These are phyloP conservation scores for Drosophila stalkeri DNA, from an alignment of 2,888 invertebrate species.

Conservation along the genomic window DNA sequence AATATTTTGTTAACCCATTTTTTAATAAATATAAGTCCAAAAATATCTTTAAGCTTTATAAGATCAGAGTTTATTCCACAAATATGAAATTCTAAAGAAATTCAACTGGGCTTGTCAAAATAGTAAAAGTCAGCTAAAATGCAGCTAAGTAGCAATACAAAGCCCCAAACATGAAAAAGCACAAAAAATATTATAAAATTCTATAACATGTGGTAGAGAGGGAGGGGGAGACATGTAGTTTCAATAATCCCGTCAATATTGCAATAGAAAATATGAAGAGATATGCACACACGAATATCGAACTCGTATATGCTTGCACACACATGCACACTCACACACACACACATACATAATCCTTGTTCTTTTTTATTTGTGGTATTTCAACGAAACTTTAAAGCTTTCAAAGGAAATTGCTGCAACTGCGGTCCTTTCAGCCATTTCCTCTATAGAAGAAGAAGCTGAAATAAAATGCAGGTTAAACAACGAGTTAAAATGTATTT, in stretches of 20 bases:
- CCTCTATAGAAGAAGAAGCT: slow-evolving; percentile 5
- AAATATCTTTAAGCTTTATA: no score
- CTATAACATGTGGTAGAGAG: background rate
- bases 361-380: slow-evolving; percentile 7
- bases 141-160: slow-evolving; percentile 53
- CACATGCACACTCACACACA: background rate
- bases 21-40: no score
- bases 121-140: slow-evolving; percentile 1
- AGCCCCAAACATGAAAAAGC: background rate
- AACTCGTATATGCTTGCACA: background rate
- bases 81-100: no score
- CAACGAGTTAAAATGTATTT: slow-evolving; percentile 17
- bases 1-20: no score
- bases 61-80: no score
- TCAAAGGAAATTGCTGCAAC: slow-evolving; percentile 30
- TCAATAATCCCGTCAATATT: slow-evolving; percentile 6
- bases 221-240: background rate
- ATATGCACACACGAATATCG: background rate
- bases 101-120: background rate
- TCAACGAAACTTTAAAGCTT: slow-evolving; percentile 38
- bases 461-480: slow-evolving; percentile 23
- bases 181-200: background rate
- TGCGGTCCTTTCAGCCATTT: slow-evolving; percentile 22
- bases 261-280: slow-evolving; percentile 28
- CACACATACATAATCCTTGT: slow-evolving; percentile 2